phyloP scores from a whole-genome alignment of 2,888 invertebrate genomes.

The Tetramorium bicarinatum region DNA sequence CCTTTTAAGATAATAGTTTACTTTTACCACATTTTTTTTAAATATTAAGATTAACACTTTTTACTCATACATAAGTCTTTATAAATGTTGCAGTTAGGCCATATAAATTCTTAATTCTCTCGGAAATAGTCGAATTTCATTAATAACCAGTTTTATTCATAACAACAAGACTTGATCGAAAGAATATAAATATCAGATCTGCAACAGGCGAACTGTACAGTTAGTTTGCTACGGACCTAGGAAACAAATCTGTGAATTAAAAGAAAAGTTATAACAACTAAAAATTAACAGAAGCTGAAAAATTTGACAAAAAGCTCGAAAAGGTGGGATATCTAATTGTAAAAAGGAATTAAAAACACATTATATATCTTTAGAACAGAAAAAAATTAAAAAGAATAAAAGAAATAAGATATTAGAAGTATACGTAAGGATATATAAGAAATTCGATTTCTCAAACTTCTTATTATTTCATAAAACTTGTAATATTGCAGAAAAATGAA shows the following conservation, averaged over 20 bases:
- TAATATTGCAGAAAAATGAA: conserved; percentile 17
- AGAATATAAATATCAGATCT: neutral
- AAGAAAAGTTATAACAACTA: neutral
- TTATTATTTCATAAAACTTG: neutral
- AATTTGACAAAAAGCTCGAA: neutral
- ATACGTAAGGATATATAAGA: neutral
- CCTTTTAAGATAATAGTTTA: neutral
- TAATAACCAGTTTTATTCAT: neutral
- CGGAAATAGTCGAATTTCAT: neutral
- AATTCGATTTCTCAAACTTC: neutral
- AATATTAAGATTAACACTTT: neutral
- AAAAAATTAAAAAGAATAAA: neutral
- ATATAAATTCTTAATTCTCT: neutral
- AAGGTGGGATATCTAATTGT: neutral
- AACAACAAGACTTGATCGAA: neutral
- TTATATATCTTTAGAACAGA: neutral
- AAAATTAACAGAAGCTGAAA: neutral
- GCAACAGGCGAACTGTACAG: neutral
- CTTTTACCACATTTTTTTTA: neutral
- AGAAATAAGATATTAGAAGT: neutral
- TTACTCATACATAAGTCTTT: neutral
- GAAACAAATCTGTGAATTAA: neutral
- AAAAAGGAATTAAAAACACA: neutral
- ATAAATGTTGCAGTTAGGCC: neutral
- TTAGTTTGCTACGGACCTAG: neutral